Conservation (phyloP, 1,140 invertebrate species). For the Ceratosolen solmsi region DNA sequence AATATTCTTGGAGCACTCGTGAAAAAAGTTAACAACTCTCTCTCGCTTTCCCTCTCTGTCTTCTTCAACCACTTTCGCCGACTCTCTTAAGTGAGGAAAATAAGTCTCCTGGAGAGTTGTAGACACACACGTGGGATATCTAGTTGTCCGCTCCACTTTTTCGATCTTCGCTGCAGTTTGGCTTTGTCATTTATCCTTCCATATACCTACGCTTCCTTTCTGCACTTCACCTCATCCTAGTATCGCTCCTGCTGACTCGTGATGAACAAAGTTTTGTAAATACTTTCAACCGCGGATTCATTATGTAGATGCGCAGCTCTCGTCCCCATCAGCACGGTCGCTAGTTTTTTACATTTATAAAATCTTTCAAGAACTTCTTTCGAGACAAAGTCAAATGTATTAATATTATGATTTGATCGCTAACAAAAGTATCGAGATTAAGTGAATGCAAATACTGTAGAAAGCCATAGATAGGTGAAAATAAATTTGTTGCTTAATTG, state of each 20-base stretch:
- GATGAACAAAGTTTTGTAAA: conserved; percentile 14
- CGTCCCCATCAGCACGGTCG: too few species aligned
- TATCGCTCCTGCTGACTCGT: background rate
- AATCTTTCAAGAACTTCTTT: too few species aligned
- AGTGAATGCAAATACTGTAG: too few species aligned
- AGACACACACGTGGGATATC: background rate
- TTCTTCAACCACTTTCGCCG: background rate
- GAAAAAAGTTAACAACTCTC: conserved; percentile 26
- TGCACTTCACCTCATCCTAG: background rate
- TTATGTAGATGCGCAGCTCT: too few species aligned
- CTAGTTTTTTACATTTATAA: too few species aligned
- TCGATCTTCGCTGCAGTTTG: background rate
- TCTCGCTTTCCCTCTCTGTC: background rate
- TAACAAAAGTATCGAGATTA: too few species aligned
- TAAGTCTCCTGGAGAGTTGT: conserved; percentile 5
- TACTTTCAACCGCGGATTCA: background rate
- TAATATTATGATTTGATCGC: too few species aligned
- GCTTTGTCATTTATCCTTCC: background rate
- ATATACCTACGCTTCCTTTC: background rate
- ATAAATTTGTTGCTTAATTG: too few species aligned
- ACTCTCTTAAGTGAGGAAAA: background rate
- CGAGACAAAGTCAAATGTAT: too few species aligned
- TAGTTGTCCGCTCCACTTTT: conserved; percentile 4
- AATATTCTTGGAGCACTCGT: conserved; percentile 17
- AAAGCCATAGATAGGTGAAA: too few species aligned